Conservation (phyloP, 2,888 invertebrate genomes). For the Eudemis profundana region DNA sequence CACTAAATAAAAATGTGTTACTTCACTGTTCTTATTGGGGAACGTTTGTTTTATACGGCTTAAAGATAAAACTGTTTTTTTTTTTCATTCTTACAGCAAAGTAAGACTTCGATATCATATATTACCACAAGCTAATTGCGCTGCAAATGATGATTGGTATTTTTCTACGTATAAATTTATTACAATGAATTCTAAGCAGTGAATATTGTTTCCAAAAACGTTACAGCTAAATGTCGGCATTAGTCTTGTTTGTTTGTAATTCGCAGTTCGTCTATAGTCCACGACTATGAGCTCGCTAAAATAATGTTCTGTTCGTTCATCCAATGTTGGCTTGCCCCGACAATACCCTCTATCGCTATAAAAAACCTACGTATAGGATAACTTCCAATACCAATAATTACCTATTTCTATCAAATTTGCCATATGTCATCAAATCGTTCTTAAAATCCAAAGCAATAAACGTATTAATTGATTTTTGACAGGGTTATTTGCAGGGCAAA, state of each 20-base stretch:
- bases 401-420: slow-evolving; percentile 10
- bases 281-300: slow-evolving; percentile 7
- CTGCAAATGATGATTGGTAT: not conserved
- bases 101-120: slow-evolving; percentile 3
- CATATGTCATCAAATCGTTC: not conserved
- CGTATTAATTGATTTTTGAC: not conserved
- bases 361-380: slow-evolving; percentile 28
- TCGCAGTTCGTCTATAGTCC: not conserved
- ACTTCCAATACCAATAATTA: slow-evolving; percentile 4
- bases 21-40: not conserved
- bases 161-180: slow-evolving; percentile 34
- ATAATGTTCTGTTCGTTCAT: not conserved
- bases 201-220: slow-evolving; percentile 39
- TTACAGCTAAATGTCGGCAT: slow-evolving; percentile 31
- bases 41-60: not conserved
- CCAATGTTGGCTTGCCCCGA: slow-evolving; percentile 13
- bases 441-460: not conserved
- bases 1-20: not conserved
- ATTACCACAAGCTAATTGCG: not conserved
- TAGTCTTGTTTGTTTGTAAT: slow-evolving; percentile 29
- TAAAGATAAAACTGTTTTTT: not conserved
- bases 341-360: slow-evolving; percentile 25
- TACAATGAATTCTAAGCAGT: slow-evolving; percentile 32
- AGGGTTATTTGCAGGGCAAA: slow-evolving; percentile 4
- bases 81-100: not conserved